A percentile compares a stretch with the other conserved stretches of the same genome.
phyloP scores from a whole-genome alignment of 2,888 invertebrate genomes.

The Drosophila stalkeri region DNA sequence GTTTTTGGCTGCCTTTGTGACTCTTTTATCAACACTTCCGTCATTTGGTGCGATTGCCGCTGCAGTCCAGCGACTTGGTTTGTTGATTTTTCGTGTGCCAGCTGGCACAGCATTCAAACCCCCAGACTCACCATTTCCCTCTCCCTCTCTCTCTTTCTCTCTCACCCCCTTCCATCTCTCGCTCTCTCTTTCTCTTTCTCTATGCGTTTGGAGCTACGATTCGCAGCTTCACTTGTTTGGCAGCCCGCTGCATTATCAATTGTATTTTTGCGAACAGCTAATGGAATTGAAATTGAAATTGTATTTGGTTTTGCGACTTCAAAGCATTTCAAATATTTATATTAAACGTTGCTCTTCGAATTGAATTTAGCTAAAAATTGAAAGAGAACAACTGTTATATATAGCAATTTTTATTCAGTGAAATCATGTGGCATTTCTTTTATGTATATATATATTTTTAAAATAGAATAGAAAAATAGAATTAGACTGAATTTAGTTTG shows the following conservation, averaged over 20 bases:
- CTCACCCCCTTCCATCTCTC: background rate
- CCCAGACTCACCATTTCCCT: background rate
- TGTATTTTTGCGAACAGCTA: constrained; percentile 58
- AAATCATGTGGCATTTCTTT: background rate
- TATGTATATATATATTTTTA: background rate
- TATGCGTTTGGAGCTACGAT: constrained; percentile 23
- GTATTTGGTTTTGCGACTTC: constrained; percentile 44
- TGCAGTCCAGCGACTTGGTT: constrained; percentile 48
- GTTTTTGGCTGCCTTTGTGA: constrained; percentile 62
- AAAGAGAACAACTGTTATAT: background rate
- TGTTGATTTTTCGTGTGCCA: constrained; percentile 60
- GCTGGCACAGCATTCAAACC: constrained; percentile 37
- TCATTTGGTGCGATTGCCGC: constrained; percentile 56
- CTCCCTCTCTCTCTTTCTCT: background rate
- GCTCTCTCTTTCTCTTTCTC: background rate
- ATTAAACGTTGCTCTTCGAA: constrained; percentile 29
- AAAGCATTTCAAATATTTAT: constrained; percentile 61
- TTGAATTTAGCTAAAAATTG: constrained; percentile 1
- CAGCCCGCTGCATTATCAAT: constrained; percentile 59
- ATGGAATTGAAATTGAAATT: constrained; percentile 70
- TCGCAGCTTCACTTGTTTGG: constrained; percentile 46
- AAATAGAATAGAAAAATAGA: background rate
- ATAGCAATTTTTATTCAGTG: background rate
- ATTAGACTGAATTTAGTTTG: too few species aligned
- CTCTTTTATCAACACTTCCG: constrained; percentile 74